Conservation (phyloP, 2,888 invertebrate genomes). For the Apamea epomidion region DNA sequence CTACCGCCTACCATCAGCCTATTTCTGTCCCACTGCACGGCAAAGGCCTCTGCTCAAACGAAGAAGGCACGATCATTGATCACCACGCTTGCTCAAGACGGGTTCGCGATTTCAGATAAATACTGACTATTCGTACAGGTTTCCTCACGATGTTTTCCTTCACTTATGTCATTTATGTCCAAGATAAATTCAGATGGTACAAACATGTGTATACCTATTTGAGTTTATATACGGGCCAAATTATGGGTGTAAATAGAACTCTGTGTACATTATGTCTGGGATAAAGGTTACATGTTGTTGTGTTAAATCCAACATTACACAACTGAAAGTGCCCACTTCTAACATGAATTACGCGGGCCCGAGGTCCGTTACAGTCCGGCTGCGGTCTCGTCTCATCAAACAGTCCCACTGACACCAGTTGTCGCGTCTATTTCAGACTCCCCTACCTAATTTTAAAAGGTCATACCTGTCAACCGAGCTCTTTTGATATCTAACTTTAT, state of each 20-base stretch:
- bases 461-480: constrained; percentile 63
- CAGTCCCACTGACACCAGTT: constrained; percentile 41
- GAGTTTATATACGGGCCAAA: constrained; percentile 10
- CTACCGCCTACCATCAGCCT: too few relatives aligned
- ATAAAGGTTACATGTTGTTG: constrained; percentile 12
- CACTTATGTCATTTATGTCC: too few relatives aligned
- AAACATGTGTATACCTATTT: background rate
- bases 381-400: constrained; percentile 50
- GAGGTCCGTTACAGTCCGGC: constrained; percentile 10
- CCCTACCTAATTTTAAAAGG: constrained; percentile 66
- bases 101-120: background rate
- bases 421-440: constrained; percentile 50
- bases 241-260: background rate
- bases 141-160: too few relatives aligned
- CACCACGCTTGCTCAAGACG: background rate
- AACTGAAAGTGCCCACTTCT: constrained; percentile 8
- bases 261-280: background rate
- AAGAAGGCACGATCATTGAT: background rate
- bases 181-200: background rate
- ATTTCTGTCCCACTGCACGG: too few relatives aligned
- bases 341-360: constrained; percentile 22
- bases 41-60: too few relatives aligned
- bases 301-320: constrained; percentile 20
- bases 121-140: background rate
- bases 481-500: constrained; percentile 75